A percentile compares a stretch with the other conserved stretches of the same genome.
Conservation (phyloP, 2,113 vertebrate species). For the Ellobius talpinus region DNA sequence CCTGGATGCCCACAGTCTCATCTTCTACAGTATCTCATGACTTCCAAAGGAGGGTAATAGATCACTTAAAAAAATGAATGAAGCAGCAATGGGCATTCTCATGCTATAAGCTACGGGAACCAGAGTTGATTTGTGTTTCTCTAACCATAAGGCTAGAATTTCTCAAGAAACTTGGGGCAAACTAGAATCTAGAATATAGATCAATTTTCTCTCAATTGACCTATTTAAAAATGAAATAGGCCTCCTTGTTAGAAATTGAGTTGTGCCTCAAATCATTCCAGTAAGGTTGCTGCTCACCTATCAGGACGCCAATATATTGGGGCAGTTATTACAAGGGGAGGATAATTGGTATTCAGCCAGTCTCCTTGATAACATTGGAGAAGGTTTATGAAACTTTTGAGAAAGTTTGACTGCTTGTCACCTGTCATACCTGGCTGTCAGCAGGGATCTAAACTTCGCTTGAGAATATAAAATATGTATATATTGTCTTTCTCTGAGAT, state of each 20-base stretch:
- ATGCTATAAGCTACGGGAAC: background rate
- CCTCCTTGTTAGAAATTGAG: background rate
- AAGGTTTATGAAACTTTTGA: constrained; percentile 29
- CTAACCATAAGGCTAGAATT: background rate
- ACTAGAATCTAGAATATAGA: background rate
- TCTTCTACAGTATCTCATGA: background rate
- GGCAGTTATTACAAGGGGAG: background rate
- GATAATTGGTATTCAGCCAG: background rate
- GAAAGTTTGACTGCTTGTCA: constrained; percentile 12
- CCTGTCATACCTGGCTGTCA: background rate
- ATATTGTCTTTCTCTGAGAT: constrained; percentile 14
- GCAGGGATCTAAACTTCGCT: background rate
- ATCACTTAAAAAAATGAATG: background rate
- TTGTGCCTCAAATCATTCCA: background rate
- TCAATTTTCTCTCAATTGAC: background rate
- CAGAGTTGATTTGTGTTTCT: background rate
- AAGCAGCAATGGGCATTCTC: background rate
- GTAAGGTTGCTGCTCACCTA: background rate
- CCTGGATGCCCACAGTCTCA: background rate
- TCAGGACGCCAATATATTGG: background rate
- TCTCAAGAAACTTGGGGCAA: background rate
- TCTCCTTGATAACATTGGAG: background rate
- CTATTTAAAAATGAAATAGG: background rate
- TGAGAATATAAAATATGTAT: background rate
- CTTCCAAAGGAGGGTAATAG: background rate